phyloP scores from a whole-genome alignment of 64 coral and sea anemone genomes.

The Platygyra sinensis region DNA sequence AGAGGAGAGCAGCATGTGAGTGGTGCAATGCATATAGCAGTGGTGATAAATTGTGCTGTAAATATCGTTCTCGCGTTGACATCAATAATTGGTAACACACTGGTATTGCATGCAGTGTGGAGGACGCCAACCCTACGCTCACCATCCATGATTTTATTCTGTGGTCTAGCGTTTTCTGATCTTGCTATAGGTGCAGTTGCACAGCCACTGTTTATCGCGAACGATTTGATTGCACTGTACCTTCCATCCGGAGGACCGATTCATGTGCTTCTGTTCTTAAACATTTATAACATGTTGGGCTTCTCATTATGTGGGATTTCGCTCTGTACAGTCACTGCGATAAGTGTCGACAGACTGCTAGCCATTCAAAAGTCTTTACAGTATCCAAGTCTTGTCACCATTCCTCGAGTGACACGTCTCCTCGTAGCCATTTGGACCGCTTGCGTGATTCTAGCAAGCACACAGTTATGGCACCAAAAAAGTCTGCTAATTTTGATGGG shows the following conservation, averaged over 20 bases:
- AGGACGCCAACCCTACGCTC: constrained; percentile 10
- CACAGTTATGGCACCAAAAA: not conserved
- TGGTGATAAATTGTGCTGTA: not conserved
- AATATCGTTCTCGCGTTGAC: not conserved
- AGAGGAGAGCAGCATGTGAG: not conserved
- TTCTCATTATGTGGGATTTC: constrained; percentile 10
- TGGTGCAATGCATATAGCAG: too few species aligned
- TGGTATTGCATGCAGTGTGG: constrained; percentile 9
- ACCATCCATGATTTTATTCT: not conserved
- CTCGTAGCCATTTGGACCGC: not conserved
- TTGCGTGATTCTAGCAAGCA: not conserved
- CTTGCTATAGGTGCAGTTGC: not conserved
- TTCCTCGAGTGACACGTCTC: not conserved
- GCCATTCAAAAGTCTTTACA: not conserved
- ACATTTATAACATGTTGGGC: not conserved
- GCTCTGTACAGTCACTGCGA: not conserved
- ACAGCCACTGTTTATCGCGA: constrained; percentile 10
- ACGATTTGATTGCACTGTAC: not conserved
- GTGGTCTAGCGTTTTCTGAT: constrained; percentile 17
- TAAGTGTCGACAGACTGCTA: constrained; percentile 5
- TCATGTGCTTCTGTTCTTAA: not conserved
- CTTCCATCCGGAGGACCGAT: not conserved
- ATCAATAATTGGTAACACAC: not conserved
- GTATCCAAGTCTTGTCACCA: not conserved
- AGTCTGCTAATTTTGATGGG: not conserved